Conservation (phyloP, 1,140 invertebrate genomes). For the Cyclina sinensis region DNA sequence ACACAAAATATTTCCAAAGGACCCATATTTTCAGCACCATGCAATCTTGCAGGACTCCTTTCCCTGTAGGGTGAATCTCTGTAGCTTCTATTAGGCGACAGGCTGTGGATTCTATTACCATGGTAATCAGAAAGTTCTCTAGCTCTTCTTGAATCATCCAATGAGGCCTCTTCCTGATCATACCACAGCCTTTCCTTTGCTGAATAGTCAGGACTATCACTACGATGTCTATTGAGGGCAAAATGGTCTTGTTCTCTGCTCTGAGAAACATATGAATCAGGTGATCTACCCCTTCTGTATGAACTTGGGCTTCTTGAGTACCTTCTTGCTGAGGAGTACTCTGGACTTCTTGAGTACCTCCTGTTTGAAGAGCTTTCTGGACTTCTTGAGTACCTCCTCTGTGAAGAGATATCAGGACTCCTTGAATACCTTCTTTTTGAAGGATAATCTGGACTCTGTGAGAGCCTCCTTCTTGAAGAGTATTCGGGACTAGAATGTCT, state of each 20-base stretch:
- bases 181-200: neutral
- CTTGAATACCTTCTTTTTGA: neutral
- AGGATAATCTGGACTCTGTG: neutral
- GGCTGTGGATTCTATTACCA: neutral
- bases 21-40: neutral
- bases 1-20: neutral
- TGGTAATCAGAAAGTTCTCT: neutral
- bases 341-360: neutral
- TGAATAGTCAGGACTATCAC: neutral
- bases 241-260: neutral
- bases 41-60: neutral
- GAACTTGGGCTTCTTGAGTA: neutral
- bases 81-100: neutral
- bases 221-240: neutral
- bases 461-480: neutral
- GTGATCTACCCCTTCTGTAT: neutral
- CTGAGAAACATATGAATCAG: neutral
- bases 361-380: neutral
- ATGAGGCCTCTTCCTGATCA: neutral
- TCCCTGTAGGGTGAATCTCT: neutral
- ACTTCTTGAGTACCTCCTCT: neutral
- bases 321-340: neutral
- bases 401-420: neutral
- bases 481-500: neutral
- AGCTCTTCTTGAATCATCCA: slow-evolving; percentile 1